Percentiles rank a stretch among this genome's conserved stretches.
Evolutionary conservation across 2,888 invertebrate species (phyloP).

Genomic region (Arrhopalites spinosus): DNA sequence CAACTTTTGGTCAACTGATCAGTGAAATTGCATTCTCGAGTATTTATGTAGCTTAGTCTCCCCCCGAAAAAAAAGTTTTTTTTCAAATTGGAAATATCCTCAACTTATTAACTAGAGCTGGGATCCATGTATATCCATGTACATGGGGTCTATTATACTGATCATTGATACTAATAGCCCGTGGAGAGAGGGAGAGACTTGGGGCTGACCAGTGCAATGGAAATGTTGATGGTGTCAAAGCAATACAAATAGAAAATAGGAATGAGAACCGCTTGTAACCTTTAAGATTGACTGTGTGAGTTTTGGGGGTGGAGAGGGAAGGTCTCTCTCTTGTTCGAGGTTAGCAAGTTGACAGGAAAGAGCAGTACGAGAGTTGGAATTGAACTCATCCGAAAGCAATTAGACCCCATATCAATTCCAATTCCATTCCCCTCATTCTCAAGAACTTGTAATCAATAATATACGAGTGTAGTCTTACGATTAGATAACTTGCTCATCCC

Average conservation of each 20-base stretch:
- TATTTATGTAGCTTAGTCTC: neutral
- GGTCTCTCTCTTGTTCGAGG: neutral
- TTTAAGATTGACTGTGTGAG: conserved; percentile 3
- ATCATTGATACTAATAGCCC: too few species aligned
- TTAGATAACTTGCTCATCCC: too few species aligned
- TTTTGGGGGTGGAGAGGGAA: neutral
- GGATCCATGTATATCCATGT: neutral
- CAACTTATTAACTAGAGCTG: neutral
- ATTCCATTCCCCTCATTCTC: neutral
- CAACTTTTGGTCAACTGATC: neutral
- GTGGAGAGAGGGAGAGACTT: neutral
- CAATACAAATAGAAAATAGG: too few species aligned
- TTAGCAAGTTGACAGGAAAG: neutral
- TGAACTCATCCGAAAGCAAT: conserved; percentile 8
- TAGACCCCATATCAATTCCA: conserved; percentile 7
- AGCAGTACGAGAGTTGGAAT: neutral
- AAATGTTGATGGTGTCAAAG: too few species aligned
- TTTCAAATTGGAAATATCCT: neutral
- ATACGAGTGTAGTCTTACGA: too few species aligned
- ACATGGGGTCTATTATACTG: too few species aligned
- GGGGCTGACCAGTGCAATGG: neutral
- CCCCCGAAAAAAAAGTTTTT: too few species aligned
- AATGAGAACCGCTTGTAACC: too few species aligned
- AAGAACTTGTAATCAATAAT: neutral
- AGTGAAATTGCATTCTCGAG: conserved; percentile 2